Conservation (phyloP, 2,888 invertebrate genomes). For the Drosophila birchii region DNA sequence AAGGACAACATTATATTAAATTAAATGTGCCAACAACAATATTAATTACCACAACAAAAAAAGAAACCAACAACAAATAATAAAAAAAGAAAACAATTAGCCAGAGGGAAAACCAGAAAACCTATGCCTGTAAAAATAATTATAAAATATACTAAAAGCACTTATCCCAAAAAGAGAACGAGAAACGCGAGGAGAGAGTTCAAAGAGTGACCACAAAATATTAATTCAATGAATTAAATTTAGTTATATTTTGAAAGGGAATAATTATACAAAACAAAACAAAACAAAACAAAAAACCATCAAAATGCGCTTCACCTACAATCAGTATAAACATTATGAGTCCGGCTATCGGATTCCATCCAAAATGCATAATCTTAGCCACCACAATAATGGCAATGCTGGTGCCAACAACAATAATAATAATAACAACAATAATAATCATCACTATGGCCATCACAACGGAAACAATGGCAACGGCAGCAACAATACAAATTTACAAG, state of each 20-base stretch:
- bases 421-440: constrained; percentile 31
- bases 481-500: constrained; percentile 57
- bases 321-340: constrained; percentile 84
- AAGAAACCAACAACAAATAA: constrained; percentile 10
- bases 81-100: constrained; percentile 29
- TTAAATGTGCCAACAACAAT: constrained; percentile 42
- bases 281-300: neutral
- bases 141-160: constrained; percentile 34
- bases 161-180: constrained; percentile 45
- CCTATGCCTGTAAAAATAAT: constrained; percentile 33
- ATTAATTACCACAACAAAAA: constrained; percentile 27
- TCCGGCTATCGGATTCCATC: constrained; percentile 84
- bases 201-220: constrained; percentile 31
- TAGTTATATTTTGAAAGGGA: constrained; percentile 11
- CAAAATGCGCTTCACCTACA: constrained; percentile 84
- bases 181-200: constrained; percentile 33
- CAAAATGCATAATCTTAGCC: constrained; percentile 80
- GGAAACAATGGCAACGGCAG: constrained; percentile 38
- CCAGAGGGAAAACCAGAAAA: constrained; percentile 22
- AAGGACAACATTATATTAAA: constrained; percentile 11
- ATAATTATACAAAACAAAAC: neutral
- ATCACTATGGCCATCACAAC: constrained; percentile 34
- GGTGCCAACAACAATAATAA: constrained; percentile 35
- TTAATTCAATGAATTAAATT: constrained; percentile 19
- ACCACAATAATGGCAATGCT: constrained; percentile 57